Evolutionary conservation across 2,888 invertebrate genomes (phyloP).

Genomic region (Arge pagana): DNA sequence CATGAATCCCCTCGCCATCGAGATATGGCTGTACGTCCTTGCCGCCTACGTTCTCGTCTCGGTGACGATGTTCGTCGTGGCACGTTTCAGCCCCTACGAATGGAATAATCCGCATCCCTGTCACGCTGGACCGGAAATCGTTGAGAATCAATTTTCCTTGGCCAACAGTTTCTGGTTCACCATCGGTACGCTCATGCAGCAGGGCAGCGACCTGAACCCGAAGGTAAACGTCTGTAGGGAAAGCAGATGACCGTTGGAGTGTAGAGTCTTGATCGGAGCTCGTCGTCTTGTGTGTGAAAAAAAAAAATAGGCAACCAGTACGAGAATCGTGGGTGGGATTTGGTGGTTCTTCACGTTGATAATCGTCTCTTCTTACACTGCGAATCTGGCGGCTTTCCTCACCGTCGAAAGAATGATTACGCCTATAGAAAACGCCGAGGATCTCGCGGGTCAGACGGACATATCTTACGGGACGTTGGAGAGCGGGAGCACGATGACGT

Average conservation of each 20-base stretch:
- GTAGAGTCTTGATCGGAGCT: not conserved
- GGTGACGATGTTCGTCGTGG: constrained; percentile 77
- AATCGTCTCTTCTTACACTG: constrained; percentile 89
- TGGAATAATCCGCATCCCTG: constrained; percentile 77
- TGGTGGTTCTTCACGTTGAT: constrained; percentile 95
- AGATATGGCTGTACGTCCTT: constrained; percentile 85
- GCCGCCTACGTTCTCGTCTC: constrained; percentile 81
- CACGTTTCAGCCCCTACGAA: constrained; percentile 80
- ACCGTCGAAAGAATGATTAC: constrained; percentile 89
- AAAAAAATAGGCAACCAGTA: constrained; percentile 65
- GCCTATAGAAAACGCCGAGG: constrained; percentile 84
- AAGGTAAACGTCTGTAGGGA: too few species aligned
- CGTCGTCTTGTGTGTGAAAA: not conserved
- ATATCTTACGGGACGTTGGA: constrained; percentile 84
- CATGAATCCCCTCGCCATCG: constrained; percentile 83
- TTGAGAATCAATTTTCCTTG: constrained; percentile 81
- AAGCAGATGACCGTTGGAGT: not conserved
- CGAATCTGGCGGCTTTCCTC: constrained; percentile 88
- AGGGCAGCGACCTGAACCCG: constrained; percentile 80
- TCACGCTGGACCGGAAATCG: constrained; percentile 62
- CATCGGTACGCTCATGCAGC: constrained; percentile 87
- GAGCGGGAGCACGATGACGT: constrained; percentile 86
- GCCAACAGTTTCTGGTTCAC: constrained; percentile 88
- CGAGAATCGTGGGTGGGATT: constrained; percentile 81
- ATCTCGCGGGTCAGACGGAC: constrained; percentile 80